Conservation (phyloP, 2,888 invertebrate species). For the Nomada flava region DNA sequence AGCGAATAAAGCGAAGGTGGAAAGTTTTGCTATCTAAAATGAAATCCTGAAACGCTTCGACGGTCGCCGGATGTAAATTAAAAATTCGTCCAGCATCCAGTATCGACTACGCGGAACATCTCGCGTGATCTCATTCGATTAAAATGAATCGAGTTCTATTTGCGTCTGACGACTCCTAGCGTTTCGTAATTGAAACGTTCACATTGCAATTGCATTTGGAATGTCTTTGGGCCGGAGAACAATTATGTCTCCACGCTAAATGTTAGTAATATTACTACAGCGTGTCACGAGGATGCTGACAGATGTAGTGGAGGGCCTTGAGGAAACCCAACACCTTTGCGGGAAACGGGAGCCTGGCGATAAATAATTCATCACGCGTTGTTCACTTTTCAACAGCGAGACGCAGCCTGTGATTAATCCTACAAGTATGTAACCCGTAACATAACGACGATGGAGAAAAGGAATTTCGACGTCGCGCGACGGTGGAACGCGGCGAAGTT, state of each 20-base stretch:
- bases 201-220: too few relatives aligned
- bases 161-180: too few relatives aligned
- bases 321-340: conserved; percentile 40
- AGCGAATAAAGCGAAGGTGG: conserved; percentile 40
- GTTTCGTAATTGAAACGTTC: too few relatives aligned
- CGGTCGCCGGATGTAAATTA: conserved; percentile 47
- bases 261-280: neutral
- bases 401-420: conserved; percentile 19
- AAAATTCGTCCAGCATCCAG: conserved; percentile 43
- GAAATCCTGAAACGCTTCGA: conserved; percentile 57
- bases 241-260: neutral
- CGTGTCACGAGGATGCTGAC: conserved; percentile 1
- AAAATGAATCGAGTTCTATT: neutral
- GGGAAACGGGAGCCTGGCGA: conserved; percentile 28
- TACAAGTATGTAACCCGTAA: conserved; percentile 2
- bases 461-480: conserved; percentile 12
- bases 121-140: neutral
- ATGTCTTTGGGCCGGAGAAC: neutral
- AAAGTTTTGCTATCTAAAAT: conserved; percentile 72
- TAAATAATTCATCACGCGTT: conserved; percentile 52
- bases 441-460: conserved; percentile 21
- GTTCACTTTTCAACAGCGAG: conserved; percentile 29
- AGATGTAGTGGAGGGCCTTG: conserved; percentile 15
- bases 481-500: conserved; percentile 17
- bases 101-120: neutral